Conservation (phyloP, 2,888 invertebrate genomes). For the Macrosoma leucophasiata region DNA sequence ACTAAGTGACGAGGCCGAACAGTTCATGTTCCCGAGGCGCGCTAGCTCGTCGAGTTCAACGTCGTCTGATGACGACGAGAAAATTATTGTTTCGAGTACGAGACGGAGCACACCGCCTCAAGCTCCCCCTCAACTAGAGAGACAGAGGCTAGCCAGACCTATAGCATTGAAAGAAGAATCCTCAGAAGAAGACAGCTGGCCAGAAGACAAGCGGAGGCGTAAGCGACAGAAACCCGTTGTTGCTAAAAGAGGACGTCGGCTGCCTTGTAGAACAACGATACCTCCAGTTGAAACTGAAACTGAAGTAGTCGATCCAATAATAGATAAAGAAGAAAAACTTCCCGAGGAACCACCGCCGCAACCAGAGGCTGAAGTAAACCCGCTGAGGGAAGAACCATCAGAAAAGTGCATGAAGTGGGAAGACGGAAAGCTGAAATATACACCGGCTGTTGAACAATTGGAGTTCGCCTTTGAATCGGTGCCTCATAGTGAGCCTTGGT, state of each 20-base stretch:
- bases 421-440: slow-evolving; percentile 60
- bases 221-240: slow-evolving; percentile 41
- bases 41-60: slow-evolving; percentile 75
- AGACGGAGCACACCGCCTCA: slow-evolving; percentile 58
- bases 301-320: slow-evolving; percentile 9
- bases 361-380: slow-evolving; percentile 34
- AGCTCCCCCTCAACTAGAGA: slow-evolving; percentile 40
- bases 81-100: slow-evolving; percentile 36
- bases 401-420: slow-evolving; percentile 67
- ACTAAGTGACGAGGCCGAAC: slow-evolving; percentile 89
- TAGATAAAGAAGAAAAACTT: no score
- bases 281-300: slow-evolving; percentile 26
- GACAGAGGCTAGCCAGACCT: slow-evolving; percentile 54
- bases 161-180: slow-evolving; percentile 64
- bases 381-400: slow-evolving; percentile 45
- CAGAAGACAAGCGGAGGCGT: slow-evolving; percentile 45
- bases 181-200: slow-evolving; percentile 65
- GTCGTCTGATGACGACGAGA: slow-evolving; percentile 76
- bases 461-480: slow-evolving; percentile 85
- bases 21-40: slow-evolving; percentile 87
- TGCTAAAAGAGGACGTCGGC: slow-evolving; percentile 35
- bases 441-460: slow-evolving; percentile 75
- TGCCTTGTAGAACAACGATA: slow-evolving; percentile 23
- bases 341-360: slow-evolving; percentile 15
- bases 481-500: slow-evolving; percentile 86